phyloP scores from a whole-genome alignment of 2,888 invertebrate species.

The Hofmannophila pseudospretella region DNA sequence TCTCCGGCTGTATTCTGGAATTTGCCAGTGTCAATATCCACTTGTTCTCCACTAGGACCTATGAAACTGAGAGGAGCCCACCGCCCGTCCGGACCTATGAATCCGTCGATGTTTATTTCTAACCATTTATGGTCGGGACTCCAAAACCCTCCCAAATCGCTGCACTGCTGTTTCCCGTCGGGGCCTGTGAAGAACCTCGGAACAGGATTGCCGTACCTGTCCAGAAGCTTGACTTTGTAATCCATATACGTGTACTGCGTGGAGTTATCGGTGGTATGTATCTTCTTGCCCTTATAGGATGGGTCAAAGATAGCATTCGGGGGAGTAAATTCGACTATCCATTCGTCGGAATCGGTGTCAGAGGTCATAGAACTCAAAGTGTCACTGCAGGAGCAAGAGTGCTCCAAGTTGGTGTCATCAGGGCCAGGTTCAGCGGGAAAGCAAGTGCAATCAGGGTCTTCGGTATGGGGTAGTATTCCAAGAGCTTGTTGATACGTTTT shows the following conservation, averaged over 20 bases:
- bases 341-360: constrained; percentile 65
- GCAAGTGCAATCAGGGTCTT: constrained; percentile 55
- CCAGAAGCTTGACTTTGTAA: constrained; percentile 56
- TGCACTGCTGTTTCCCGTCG: constrained; percentile 62
- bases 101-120: constrained; percentile 62
- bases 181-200: constrained; percentile 62
- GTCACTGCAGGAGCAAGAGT: constrained; percentile 63
- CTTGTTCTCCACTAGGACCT: constrained; percentile 53
- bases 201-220: constrained; percentile 55
- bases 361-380: constrained; percentile 34
- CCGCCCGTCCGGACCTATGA: constrained; percentile 51
- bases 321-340: constrained; percentile 70
- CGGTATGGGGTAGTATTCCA: constrained; percentile 52
- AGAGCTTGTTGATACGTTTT: constrained; percentile 69
- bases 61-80: constrained; percentile 58
- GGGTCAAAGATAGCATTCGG: constrained; percentile 58
- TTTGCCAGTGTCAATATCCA: constrained; percentile 54
- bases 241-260: constrained; percentile 60
- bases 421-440: constrained; percentile 45
- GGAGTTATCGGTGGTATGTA: constrained; percentile 33
- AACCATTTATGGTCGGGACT: constrained; percentile 55
- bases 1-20: constrained; percentile 46
- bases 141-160: constrained; percentile 71
- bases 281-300: constrained; percentile 43
- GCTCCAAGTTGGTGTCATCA: constrained; percentile 37